Percentiles rank a stretch among this genome's conserved stretches.
These are phyloP conservation scores for Heliconius ethilla DNA, from an alignment of 2,888 invertebrate species.

Conservation along the genomic window DNA sequence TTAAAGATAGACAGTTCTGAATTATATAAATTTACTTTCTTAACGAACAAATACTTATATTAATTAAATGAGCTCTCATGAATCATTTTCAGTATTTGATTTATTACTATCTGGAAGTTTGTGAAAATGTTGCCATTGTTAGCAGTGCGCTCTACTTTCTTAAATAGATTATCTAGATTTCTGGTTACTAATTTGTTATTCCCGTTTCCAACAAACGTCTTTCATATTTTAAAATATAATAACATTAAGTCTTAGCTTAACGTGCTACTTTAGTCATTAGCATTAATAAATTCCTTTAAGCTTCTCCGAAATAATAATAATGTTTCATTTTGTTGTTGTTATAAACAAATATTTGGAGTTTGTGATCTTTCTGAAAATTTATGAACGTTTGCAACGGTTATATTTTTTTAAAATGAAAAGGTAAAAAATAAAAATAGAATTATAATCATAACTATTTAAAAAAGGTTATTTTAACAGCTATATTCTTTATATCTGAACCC, in stretches of 20 bases:
- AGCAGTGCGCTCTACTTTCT: slow-evolving; percentile 20
- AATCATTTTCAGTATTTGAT: slow-evolving; percentile 24
- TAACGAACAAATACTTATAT: slow-evolving; percentile 1
- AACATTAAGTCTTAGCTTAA: slow-evolving; percentile 12
- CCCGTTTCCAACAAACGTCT: neutral
- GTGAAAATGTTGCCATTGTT: slow-evolving; percentile 28
- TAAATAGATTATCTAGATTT: slow-evolving; percentile 26
- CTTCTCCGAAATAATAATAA: neutral
- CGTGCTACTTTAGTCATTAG: slow-evolving; percentile 9
- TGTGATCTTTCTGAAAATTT: neutral
- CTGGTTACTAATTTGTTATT: slow-evolving; percentile 25
- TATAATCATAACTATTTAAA: no score
- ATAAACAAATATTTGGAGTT: neutral
- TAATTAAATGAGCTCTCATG: slow-evolving; percentile 17
- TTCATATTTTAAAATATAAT: slow-evolving; percentile 23
- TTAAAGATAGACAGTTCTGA: neutral
- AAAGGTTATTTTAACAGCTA: no score
- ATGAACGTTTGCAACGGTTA: neutral
- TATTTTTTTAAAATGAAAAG: neutral
- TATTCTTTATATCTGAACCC: no score
- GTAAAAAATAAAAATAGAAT: neutral
- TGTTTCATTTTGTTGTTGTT: slow-evolving; percentile 11
- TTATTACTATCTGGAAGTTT: slow-evolving; percentile 24
- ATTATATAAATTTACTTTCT: slow-evolving; percentile 8
- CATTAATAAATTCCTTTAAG: slow-evolving; percentile 11